Percentiles rank a stretch among this genome's conserved stretches.
Conservation (phyloP, 64 coral and sea anemone species). For the Dendrophyllia cribrosa region DNA sequence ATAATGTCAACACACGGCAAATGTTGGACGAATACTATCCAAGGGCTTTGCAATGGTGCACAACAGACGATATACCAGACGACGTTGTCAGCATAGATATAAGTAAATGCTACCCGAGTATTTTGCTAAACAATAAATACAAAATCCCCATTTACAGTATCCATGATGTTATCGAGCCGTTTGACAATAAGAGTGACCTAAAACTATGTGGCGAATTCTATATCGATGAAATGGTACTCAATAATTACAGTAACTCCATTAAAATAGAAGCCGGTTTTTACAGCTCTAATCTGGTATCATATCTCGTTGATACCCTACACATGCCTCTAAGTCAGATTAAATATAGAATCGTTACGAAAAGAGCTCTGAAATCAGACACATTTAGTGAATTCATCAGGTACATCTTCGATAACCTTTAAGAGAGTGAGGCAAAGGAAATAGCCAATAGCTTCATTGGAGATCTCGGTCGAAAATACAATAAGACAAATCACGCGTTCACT, state of each 20-base stretch:
- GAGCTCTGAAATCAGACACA: conserved; percentile 23
- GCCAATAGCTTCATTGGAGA: conserved; percentile 33
- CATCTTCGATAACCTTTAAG: not conserved
- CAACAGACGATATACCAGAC: not conserved
- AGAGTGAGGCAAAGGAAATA: not conserved
- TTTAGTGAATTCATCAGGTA: conserved; percentile 22
- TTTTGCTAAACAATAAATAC: not conserved
- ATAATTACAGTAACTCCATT: not conserved
- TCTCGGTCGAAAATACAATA: conserved; percentile 13
- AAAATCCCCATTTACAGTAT: not conserved
- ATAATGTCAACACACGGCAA: not conserved
- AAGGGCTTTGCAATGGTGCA: not conserved
- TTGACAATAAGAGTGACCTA: not conserved
- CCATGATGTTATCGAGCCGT: not conserved
- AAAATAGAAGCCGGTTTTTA: not conserved
- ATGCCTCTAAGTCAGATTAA: not conserved
- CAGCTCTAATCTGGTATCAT: too few species aligned
- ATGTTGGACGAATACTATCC: not conserved
- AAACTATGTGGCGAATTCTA: not conserved
- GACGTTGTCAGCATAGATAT: not conserved
- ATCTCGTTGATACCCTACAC: not conserved
- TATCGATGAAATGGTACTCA: not conserved
- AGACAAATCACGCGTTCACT: not conserved
- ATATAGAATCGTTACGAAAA: not conserved
- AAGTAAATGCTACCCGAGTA: not conserved